Evolutionary conservation across 64 coral and sea anemone species (phyloP), one percentile per base, ranked within the genome.

Genomic region (Pachyseris speciosa): DNA sequence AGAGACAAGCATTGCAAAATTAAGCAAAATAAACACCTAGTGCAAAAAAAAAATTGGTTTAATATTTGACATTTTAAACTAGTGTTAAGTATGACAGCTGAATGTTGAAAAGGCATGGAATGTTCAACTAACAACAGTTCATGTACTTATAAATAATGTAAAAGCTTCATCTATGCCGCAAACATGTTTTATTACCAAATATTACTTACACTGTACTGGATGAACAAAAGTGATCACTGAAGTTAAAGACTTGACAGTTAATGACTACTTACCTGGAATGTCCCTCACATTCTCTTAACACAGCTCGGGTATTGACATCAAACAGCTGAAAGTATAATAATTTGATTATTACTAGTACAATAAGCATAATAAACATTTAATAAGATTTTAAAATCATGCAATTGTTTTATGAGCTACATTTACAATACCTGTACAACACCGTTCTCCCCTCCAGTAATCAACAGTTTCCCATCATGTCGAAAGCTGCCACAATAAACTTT

Each of bases 391-490:
- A n/a, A n/a, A n/a, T n/a, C n/a, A n/a, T n/a, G n/a, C n/a, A n/a
- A 6, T 11, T 45, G 51, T 55, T 16, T 17, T 17, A 55, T 55
- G 51, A 55, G 6, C 32, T 22, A 22, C 50, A 26, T 22, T 39
- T 34, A 24, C 13, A 70, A 39, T 70, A 38, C 67, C 32, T 24
- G 11, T 31, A 98, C 96, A 59, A 64, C 33, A 29, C 93, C 90
- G 93, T 87, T 60, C 58, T 93, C 73, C 66, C 75, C 74, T 85
- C 97, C 97, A 49, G 97, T 86, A 43, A 99, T 69, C n/a, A 99
- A 40, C 33, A 99, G 63, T 38, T 95, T 81, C 5, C 97, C 97
- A 99, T 99, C 97, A 64, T 43, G 69, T 20, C 97, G 85, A 48
- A 99, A 99, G 59, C 85, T 84, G 22, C 90, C 94, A 67, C 90